Evolutionary conservation across 1,140 invertebrate genomes (phyloP).

Genomic region (Plodia interpunctella): DNA sequence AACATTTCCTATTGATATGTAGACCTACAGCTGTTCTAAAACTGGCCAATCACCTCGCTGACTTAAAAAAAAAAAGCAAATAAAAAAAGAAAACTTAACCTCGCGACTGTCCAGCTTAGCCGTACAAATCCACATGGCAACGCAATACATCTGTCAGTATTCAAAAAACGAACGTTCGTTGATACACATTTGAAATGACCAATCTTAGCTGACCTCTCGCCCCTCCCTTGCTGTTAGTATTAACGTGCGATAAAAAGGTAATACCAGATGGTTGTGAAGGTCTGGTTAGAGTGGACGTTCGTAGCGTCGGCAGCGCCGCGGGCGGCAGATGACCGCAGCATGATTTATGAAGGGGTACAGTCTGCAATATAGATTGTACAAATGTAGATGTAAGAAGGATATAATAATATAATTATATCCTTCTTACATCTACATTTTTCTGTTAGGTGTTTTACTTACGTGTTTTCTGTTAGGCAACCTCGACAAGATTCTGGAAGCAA

Average conservation of each 20-base stretch:
- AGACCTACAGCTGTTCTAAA: not conserved
- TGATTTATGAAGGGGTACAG: constrained; percentile 45
- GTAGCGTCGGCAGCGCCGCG: constrained; percentile 50
- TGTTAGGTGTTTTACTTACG: no score
- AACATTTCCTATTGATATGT: no score
- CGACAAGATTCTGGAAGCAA: no score
- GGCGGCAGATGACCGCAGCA: constrained; percentile 63
- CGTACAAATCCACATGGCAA: constrained; percentile 51
- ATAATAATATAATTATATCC: no score
- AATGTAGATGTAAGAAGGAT: constrained; percentile 2
- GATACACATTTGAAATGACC: constrained; percentile 55
- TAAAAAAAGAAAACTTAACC: not conserved
- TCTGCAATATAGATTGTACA: not conserved
- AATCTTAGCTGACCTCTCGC: constrained; percentile 2
- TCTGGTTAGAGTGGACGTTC: constrained; percentile 28
- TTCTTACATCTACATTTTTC: no score
- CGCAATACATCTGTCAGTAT: constrained; percentile 66
- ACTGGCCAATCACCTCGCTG: no score
- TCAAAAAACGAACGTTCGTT: constrained; percentile 61
- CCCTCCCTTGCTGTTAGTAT: not conserved
- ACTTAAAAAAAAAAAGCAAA: no score
- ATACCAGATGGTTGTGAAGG: constrained; percentile 13
- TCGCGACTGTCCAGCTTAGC: not conserved
- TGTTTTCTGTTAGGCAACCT: no score
- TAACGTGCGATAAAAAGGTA: not conserved